A percentile compares a stretch with the other conserved stretches of the same genome.
phyloP scores from a whole-genome alignment of 2,113 vertebrate species.

The Stegostoma tigrinum region DNA sequence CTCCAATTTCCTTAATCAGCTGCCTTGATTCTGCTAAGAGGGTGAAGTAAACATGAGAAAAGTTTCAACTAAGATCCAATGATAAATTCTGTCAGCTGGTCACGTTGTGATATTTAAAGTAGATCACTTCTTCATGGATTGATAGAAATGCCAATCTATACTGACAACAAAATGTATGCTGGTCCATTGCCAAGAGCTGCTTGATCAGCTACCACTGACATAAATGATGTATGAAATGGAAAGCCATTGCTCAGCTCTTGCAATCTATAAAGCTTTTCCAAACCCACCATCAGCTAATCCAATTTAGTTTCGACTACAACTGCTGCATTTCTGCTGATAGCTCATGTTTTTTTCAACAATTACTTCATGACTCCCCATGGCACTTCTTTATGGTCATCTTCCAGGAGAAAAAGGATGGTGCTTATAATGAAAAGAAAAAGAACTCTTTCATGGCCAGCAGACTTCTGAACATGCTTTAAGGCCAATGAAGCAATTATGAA shows the following conservation, averaged over 20 bases:
- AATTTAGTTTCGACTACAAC: background rate
- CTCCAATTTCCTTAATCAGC: background rate
- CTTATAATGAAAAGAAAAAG: background rate
- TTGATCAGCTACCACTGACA: background rate
- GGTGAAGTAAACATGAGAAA: background rate
- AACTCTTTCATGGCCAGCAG: background rate
- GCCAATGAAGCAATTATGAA: background rate
- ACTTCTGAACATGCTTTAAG: background rate
- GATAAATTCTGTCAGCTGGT: background rate
- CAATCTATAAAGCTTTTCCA: background rate
- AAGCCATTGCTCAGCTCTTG: slow-evolving; percentile 5
- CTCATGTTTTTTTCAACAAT: background rate
- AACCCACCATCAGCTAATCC: background rate
- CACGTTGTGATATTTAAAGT: background rate
- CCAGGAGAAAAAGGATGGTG: background rate
- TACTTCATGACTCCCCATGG: background rate
- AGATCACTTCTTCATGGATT: background rate
- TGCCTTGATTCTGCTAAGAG: background rate
- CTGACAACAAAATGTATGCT: slow-evolving; percentile 8
- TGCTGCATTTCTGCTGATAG: background rate
- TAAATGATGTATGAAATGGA: background rate
- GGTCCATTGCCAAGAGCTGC: background rate
- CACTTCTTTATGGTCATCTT: background rate
- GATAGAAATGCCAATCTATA: background rate
- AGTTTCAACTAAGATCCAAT: background rate